Conservation (phyloP, 2,113 vertebrate species). For the Eurypyga helias region DNA sequence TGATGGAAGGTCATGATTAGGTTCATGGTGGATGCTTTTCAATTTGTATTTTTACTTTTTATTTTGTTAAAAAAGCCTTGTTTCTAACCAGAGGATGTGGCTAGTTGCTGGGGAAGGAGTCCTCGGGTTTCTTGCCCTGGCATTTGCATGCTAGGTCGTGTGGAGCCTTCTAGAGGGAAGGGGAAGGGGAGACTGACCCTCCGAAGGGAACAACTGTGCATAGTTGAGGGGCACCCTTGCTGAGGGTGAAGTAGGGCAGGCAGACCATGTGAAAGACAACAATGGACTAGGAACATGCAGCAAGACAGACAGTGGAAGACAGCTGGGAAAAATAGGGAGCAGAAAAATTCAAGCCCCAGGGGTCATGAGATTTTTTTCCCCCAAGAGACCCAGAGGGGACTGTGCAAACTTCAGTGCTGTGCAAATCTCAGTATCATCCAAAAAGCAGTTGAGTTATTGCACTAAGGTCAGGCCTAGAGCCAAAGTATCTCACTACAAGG, state of each 20-base stretch:
- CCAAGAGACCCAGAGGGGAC: not conserved
- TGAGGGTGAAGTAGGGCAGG: not conserved
- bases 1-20: not conserved
- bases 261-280: not conserved
- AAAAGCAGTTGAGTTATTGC: not conserved
- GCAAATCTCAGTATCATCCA: not conserved
- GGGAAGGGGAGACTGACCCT: not conserved
- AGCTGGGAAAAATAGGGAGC: not conserved
- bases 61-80: not conserved
- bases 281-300: not conserved
- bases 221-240: not conserved
- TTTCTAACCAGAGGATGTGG: not conserved
- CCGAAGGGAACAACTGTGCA: not conserved
- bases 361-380: not conserved
- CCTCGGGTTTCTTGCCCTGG: not conserved
- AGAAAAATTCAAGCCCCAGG: not conserved
- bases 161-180: not conserved
- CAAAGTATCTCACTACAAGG: conserved; percentile 1
- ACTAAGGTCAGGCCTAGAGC: not conserved
- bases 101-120: not conserved
- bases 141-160: fast-evolving
- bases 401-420: not conserved
- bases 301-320: not conserved
- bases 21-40: not conserved
- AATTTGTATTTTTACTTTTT: not conserved